Evolutionary conservation across 2,113 vertebrate species (phyloP).

Genomic region (Gobiocypris rarus): DNA sequence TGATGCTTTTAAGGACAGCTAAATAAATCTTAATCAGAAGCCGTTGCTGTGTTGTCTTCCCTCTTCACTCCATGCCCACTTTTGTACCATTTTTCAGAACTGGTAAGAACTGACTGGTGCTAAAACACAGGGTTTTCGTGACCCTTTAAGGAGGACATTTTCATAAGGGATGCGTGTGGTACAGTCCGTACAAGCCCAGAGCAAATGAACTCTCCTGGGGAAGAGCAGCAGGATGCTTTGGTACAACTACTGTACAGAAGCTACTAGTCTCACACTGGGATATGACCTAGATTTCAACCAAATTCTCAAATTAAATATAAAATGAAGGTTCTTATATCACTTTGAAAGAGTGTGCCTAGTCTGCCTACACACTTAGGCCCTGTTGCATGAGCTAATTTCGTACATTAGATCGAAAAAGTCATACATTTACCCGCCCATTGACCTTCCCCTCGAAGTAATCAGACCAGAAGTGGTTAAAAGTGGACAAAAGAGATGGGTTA

Average conservation of each 20-base stretch:
- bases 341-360: background rate
- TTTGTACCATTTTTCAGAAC: background rate
- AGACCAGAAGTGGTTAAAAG: too few species aligned
- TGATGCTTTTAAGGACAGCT: too few species aligned
- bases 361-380: background rate
- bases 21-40: too few species aligned
- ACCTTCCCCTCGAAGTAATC: too few species aligned
- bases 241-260: background rate
- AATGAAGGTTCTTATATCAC: background rate
- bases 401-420: too few species aligned
- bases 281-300: conserved; percentile 42
- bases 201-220: background rate
- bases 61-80: background rate
- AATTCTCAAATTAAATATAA: conserved; percentile 7
- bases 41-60: too few species aligned
- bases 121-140: too few species aligned
- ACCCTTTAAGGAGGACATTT: background rate
- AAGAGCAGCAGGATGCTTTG: background rate
- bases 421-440: too few species aligned
- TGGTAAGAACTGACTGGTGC: too few species aligned
- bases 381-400: too few species aligned
- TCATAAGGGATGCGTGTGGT: background rate
- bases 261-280: background rate
- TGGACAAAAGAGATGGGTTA: too few species aligned
- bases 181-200: background rate